Conservation (phyloP, 1,140 invertebrate genomes). For the Scylla paramamosain region DNA sequence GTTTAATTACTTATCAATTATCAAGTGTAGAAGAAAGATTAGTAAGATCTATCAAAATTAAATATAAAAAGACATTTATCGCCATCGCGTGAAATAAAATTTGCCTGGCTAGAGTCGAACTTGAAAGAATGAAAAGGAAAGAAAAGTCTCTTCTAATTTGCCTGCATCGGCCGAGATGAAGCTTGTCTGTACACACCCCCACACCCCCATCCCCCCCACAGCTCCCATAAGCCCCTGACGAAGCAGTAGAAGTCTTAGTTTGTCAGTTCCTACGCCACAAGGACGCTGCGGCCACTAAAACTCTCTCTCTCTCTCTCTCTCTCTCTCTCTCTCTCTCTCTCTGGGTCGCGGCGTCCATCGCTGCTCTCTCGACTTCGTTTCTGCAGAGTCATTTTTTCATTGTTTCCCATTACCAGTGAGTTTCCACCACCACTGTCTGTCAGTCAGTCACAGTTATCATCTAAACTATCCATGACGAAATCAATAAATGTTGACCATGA, state of each 20-base stretch:
- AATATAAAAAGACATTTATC: not conserved
- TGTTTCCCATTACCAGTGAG: not conserved
- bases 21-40: not conserved
- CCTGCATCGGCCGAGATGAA: slow-evolving; percentile 3
- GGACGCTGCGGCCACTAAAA: not conserved
- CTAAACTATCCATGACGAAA: not conserved
- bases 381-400: not conserved
- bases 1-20: not conserved
- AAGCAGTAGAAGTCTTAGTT: slow-evolving; percentile 29
- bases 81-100: not conserved
- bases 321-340: not conserved
- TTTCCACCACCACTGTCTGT: not conserved
- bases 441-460: not conserved
- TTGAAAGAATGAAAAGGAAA: not conserved
- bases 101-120: not conserved
- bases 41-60: too few species aligned
- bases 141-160: slow-evolving; percentile 8
- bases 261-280: not conserved
- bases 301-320: not conserved
- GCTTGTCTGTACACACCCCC: not conserved
- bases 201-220: too few species aligned
- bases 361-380: slow-evolving; percentile 1
- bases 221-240: not conserved
- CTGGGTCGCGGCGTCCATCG: not conserved
- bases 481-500: slow-evolving; percentile 23